Base-by-base conservation (phyloP, 2,797 vertebrate genomes). In the Micromesistius poutassou region DNA sequence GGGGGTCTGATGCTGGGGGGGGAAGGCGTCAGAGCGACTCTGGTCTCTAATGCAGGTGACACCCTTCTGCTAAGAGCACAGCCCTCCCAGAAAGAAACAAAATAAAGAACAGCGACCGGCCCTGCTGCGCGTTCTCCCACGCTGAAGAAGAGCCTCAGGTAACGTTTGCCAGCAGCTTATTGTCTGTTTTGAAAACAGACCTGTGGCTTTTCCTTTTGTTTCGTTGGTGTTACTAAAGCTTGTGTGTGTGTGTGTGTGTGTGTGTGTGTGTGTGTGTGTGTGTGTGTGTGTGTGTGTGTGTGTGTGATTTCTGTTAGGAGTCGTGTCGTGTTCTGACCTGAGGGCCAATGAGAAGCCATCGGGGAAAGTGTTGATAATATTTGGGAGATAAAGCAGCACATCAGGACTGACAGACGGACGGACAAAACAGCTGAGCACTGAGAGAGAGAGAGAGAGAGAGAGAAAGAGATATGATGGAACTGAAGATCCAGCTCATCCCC, bases 401-500 rank as follows among this genome's bases (percentile, higher is more conserved):
- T 68, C 19, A 55, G 16, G 33, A 82, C 80, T 38, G 73, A 77
- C 71, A 40, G 16, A 62, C 73, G 55, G n/a, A 77, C 46, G 30
- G 14, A 36, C 73, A 35, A 50, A 7, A 62, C 55, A 79, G n/a
- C 55, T 8, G 19, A 62, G 55, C 55, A 74, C 14, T 76, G 73
- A 72, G 46, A 55, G 46, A 62, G 19, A n/a, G 50, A 62, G 50
- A 62, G 55, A 62, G 68, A 40, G 25, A 76, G 38, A 68, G 22
- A 76, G 13, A 28, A 3, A 38, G 35, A 76, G 84, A 71, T 7
- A 95, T 94, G 94, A 95, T 95, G 94, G 93, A 94, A 82, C 78
- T 95, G 80, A 94, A 87, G 86, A 94, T 95, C 83, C 93, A 95
- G 87, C 84, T 95, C 50, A 89, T 95, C 83, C 94, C 94, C 0